Evolutionary conservation across 2,888 invertebrate genomes (phyloP).

Genomic region (Parnassius mnemosyne): DNA sequence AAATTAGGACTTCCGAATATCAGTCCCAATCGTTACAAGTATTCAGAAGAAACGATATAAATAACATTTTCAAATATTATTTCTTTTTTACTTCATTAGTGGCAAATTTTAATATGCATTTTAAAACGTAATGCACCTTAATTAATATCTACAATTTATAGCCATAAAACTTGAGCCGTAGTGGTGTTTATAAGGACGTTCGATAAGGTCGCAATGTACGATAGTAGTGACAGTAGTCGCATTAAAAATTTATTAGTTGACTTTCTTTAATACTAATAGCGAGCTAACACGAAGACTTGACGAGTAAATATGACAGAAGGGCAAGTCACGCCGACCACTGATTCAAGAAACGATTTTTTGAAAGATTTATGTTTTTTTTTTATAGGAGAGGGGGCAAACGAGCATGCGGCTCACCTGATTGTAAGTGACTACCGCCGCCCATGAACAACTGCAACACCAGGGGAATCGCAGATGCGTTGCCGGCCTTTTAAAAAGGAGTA

Average conservation of each 20-base stretch:
- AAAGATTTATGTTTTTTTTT: background rate
- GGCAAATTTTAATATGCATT: too few relatives aligned
- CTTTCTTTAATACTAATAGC: constrained; percentile 48
- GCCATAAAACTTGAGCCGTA: constrained; percentile 33
- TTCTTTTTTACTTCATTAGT: too few relatives aligned
- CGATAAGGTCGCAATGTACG: constrained; percentile 37
- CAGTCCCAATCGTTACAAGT: background rate
- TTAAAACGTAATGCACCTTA: too few relatives aligned
- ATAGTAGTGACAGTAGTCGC: constrained; percentile 39
- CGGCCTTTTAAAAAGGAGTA: too few relatives aligned
- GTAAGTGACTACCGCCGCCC: too few relatives aligned
- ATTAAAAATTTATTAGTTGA: constrained; percentile 48
- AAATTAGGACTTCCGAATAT: constrained; percentile 8
- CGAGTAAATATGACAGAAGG: constrained; percentile 33
- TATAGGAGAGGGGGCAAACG: too few relatives aligned
- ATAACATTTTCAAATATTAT: too few relatives aligned
- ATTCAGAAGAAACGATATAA: too few relatives aligned
- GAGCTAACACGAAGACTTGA: constrained; percentile 33
- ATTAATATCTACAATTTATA: constrained; percentile 28
- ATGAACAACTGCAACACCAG: too few relatives aligned
- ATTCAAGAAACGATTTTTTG: constrained; percentile 5
- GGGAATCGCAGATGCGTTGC: too few relatives aligned
- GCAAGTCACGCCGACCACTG: constrained; percentile 15
- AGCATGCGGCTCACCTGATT: too few relatives aligned
- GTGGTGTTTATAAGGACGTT: constrained; percentile 38